phyloP scores from a whole-genome alignment of 2,888 invertebrate species.

The Phoenoteleia sp. region DNA sequence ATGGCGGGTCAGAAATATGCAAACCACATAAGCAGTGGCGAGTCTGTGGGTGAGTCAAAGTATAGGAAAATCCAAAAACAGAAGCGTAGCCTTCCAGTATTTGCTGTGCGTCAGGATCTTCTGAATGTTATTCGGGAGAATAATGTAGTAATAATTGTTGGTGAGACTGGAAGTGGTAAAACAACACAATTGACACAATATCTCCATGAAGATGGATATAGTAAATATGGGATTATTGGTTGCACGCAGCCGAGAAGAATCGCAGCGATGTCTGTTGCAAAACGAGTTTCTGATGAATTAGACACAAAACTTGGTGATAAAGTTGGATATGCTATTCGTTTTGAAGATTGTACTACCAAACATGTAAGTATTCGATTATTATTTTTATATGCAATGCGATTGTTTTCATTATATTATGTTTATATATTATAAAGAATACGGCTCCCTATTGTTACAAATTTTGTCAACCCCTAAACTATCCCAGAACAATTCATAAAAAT shows the following conservation, averaged over 20 bases:
- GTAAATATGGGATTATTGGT: conserved; percentile 97
- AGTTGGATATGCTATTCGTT: conserved; percentile 99
- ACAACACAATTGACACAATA: conserved; percentile 99
- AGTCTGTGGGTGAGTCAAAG: conserved; percentile 91
- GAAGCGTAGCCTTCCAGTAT: conserved; percentile 96
- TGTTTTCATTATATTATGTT: too few species aligned
- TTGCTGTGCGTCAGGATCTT: conserved; percentile 95
- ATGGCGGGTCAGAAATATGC: conserved; percentile 99
- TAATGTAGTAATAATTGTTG: conserved; percentile 97
- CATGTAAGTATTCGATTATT: conserved; percentile 87
- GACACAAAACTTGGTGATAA: conserved; percentile 95
- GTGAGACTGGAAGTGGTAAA: conserved; percentile 98
- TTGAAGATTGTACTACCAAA: conserved; percentile 99
- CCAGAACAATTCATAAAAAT: too few species aligned
- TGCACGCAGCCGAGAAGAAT: conserved; percentile 99
- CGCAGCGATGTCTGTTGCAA: conserved; percentile 99
- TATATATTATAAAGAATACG: too few species aligned
- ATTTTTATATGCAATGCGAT: too few species aligned
- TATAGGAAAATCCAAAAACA: conserved; percentile 95
- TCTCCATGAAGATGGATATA: conserved; percentile 98
- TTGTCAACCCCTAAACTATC: too few species aligned
- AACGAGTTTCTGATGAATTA: conserved; percentile 99
- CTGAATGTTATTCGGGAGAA: conserved; percentile 97
- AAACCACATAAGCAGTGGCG: conserved; percentile 94
- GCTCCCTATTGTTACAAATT: too few species aligned